Evolutionary conservation across 2,797 vertebrate genomes (phyloP).

Genomic region (Rousettus madagascariensis): DNA sequence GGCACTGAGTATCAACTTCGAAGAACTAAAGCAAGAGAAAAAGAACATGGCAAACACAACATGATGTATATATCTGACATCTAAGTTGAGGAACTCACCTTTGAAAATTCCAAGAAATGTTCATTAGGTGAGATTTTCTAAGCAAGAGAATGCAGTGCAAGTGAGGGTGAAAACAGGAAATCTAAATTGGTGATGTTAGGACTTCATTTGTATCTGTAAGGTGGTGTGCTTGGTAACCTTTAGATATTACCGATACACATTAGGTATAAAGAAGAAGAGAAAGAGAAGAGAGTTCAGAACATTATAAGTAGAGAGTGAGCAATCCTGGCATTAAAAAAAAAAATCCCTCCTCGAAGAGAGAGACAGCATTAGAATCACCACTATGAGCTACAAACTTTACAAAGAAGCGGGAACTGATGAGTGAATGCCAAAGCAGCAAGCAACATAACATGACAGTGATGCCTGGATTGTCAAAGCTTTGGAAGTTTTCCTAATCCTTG

Average conservation of each 20-base stretch:
- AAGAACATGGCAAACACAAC: not conserved
- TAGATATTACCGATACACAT: not conserved
- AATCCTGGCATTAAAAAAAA: not conserved
- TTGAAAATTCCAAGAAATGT: not conserved
- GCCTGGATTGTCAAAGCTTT: not conserved
- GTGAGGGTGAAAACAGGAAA: not conserved
- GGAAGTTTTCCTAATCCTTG: conserved; percentile 57
- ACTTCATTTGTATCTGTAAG: not conserved
- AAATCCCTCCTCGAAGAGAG: not conserved
- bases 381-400: not conserved
- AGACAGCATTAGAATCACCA: not conserved
- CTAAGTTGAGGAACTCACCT: not conserved
- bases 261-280: not conserved
- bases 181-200: not conserved
- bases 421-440: not conserved
- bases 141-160: not conserved
- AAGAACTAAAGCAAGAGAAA: not conserved
- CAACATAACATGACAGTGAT: not conserved
- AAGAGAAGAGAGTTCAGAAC: not conserved
- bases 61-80: not conserved
- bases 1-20: not conserved
- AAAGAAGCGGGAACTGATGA: not conserved
- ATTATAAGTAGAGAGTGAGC: not conserved
- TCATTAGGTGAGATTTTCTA: not conserved
- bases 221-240: not conserved